phyloP scores from a whole-genome alignment of 2,113 vertebrate species.

The Hydrochoerus hydrochaeris region DNA sequence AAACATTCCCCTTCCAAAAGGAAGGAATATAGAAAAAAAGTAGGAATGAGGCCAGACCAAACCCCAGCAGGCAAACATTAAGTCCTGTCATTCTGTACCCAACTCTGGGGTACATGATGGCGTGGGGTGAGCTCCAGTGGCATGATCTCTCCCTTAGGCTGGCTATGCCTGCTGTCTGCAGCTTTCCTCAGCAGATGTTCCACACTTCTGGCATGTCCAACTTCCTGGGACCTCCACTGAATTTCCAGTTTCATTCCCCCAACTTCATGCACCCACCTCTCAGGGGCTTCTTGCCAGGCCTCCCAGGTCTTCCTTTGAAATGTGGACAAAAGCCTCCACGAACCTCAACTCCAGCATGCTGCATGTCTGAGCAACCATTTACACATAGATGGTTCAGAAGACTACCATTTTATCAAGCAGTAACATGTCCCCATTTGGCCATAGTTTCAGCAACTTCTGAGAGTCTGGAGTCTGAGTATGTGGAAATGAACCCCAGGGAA shows the following conservation, averaged over 20 bases:
- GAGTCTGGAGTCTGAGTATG: neutral
- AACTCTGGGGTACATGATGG: neutral
- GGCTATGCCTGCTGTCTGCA: neutral
- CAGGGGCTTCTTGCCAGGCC: neutral
- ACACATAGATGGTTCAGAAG: neutral
- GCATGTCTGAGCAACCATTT: neutral
- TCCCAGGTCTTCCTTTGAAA: neutral
- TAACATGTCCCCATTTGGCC: neutral
- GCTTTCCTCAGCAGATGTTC: neutral
- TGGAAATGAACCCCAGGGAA: neutral
- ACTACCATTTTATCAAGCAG: neutral
- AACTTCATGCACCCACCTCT: neutral
- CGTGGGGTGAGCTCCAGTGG: neutral
- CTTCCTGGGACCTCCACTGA: neutral
- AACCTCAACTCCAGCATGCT: neutral
- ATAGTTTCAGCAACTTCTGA: neutral
- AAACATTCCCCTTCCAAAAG: neutral
- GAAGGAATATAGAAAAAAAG: neutral
- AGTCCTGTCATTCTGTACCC: neutral
- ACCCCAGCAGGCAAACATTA: neutral
- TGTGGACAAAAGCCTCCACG: neutral
- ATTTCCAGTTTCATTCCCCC: neutral
- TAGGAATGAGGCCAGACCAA: neutral
- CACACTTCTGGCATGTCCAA: neutral
- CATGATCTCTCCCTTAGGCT: neutral